Evolutionary conservation across 1,140 invertebrate genomes (phyloP).

Genomic region (Parasteatoda tepidariorum): DNA sequence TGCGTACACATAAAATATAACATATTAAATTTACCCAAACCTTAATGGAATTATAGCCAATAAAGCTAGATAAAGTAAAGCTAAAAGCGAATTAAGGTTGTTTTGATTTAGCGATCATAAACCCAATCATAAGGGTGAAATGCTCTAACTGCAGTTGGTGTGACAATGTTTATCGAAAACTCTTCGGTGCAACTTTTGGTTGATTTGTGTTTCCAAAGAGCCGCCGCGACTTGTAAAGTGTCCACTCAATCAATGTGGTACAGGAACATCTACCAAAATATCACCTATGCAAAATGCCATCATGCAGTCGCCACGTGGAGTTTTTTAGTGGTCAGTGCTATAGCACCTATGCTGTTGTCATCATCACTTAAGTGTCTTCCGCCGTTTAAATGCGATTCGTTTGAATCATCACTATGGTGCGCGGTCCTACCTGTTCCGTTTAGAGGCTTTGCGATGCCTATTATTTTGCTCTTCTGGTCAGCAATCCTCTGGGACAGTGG

Average conservation of each 20-base stretch:
- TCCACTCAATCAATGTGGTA: constrained; percentile 8
- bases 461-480: constrained; percentile 23
- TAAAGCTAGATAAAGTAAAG: too few species aligned
- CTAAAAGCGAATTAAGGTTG: too few species aligned
- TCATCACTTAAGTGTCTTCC: constrained; percentile 33
- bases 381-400: constrained; percentile 21
- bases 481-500: constrained; percentile 33
- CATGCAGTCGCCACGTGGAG: constrained; percentile 47
- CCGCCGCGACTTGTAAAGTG: background rate
- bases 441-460: constrained; percentile 20
- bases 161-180: background rate
- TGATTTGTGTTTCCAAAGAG: background rate
- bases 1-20: too few species aligned
- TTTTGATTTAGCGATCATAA: constrained; percentile 37
- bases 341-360: constrained; percentile 27
- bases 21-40: too few species aligned
- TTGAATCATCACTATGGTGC: constrained; percentile 26
- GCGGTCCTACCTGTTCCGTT: background rate
- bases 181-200: background rate
- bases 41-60: too few species aligned
- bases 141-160: constrained; percentile 20
- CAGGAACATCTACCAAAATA: constrained; percentile 44
- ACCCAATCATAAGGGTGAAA: constrained; percentile 12
- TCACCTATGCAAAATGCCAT: background rate
- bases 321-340: constrained; percentile 45